Conservation (phyloP, 1,140 invertebrate species). For the Drosophila ercepeae region DNA sequence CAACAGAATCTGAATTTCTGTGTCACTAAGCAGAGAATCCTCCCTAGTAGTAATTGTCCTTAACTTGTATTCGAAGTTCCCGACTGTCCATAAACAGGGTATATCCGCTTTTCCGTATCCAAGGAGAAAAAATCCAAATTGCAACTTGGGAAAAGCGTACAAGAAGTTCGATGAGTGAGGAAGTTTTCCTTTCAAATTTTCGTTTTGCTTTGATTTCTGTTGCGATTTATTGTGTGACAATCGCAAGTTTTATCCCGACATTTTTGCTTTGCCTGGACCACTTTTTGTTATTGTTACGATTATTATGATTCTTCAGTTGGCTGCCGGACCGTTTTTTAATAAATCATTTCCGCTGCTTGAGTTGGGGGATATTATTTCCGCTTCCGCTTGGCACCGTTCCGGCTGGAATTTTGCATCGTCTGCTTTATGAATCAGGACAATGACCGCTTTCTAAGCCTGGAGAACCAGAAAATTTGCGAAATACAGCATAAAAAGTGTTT, state of each 20-base stretch:
- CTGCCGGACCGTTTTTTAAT: conserved; percentile 65
- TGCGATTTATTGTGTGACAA: conserved; percentile 70
- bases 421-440: conserved; percentile 16
- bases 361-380: conserved; percentile 65
- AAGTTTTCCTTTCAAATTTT: conserved; percentile 6
- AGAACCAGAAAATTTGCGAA: not conserved
- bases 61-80: conserved; percentile 34
- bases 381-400: conserved; percentile 34
- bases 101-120: not conserved
- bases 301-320: conserved; percentile 41
- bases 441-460: not conserved
- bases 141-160: conserved; percentile 19
- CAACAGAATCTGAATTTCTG: conserved; percentile 49
- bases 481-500: conserved; percentile 1
- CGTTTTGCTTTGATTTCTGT: conserved; percentile 59
- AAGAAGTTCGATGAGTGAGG: conserved; percentile 6
- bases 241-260: conserved; percentile 68
- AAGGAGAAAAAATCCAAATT: not conserved
- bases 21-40: conserved; percentile 50
- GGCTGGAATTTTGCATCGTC: conserved; percentile 49
- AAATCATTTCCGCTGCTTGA: conserved; percentile 79
- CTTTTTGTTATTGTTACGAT: conserved; percentile 18
- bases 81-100: conserved; percentile 5
- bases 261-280: not conserved
- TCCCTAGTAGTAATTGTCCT: conserved; percentile 26